Percentiles rank a stretch among this genome's conserved stretches.
Evolutionary conservation across 2,113 vertebrate genomes (phyloP).

Genomic region (Sceloporus tristichus): DNA sequence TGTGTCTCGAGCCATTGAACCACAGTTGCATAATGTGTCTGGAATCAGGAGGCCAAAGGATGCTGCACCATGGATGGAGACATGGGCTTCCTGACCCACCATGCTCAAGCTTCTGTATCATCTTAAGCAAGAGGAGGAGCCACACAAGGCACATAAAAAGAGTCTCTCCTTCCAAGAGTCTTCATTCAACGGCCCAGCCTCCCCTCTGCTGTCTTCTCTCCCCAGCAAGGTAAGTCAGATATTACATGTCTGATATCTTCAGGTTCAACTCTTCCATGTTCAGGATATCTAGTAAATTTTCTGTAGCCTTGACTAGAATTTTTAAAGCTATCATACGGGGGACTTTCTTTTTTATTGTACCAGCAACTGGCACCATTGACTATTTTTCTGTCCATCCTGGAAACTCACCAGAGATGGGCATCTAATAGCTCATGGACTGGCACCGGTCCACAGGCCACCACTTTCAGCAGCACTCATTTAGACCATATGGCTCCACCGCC

Average conservation of each 20-base stretch:
- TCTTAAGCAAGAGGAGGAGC: background rate
- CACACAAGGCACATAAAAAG: background rate
- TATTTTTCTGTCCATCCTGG: too few relatives aligned
- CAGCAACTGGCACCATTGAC: too few relatives aligned
- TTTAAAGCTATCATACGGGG: too few relatives aligned
- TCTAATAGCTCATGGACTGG: too few relatives aligned
- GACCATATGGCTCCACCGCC: too few relatives aligned
- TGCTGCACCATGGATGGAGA: background rate
- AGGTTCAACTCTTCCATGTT: too few relatives aligned
- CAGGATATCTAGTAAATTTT: too few relatives aligned
- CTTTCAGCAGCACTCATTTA: too few relatives aligned
- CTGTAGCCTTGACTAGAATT: too few relatives aligned
- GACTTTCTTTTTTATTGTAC: too few relatives aligned
- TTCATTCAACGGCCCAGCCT: constrained; percentile 6
- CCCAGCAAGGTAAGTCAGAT: constrained; percentile 11
- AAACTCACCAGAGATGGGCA: too few relatives aligned
- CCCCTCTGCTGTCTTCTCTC: background rate
- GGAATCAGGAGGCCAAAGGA: background rate
- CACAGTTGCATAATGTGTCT: background rate
- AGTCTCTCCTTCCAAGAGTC: background rate
- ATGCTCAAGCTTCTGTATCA: constrained; percentile 13
- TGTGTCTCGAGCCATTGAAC: background rate
- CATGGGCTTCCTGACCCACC: background rate
- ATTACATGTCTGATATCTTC: background rate
- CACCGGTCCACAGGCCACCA: too few relatives aligned